A percentile compares a stretch with the other conserved stretches of the same genome.
Conservation (phyloP, 2,888 invertebrate species). For the Agrypnus murinus region DNA sequence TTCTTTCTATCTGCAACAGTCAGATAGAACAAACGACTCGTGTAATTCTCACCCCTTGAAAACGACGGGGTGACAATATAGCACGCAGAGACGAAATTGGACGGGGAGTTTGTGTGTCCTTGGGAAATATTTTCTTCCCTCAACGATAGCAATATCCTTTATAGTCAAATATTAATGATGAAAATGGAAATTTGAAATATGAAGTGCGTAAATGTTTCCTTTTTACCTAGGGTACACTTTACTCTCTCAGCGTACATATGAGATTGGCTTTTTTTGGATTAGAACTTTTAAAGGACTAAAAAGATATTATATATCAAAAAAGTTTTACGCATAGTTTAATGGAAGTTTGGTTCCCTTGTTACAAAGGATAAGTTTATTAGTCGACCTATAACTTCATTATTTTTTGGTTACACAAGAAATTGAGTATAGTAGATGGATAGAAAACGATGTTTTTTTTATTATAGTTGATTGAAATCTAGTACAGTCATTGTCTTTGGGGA, state of each 20-base stretch:
- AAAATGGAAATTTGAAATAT: slow-evolving; percentile 56
- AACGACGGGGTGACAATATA: slow-evolving; percentile 40
- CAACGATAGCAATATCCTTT: slow-evolving; percentile 52
- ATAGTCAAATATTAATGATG: slow-evolving; percentile 57
- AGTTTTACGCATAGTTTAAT: too few species aligned
- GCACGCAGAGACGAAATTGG: slow-evolving; percentile 47
- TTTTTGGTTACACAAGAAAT: too few species aligned
- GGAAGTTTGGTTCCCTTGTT: neutral
- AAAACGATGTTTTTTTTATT: too few species aligned
- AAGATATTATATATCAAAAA: neutral
- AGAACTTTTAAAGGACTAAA: slow-evolving; percentile 27
- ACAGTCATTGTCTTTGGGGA: too few species aligned
- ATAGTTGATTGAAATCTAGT: too few species aligned
- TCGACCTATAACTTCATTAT: slow-evolving; percentile 14
- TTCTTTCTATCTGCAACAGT: slow-evolving; percentile 36
- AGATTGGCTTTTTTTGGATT: slow-evolving; percentile 35
- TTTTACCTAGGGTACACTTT: slow-evolving; percentile 32
- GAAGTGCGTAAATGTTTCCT: slow-evolving; percentile 47
- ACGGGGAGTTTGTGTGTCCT: slow-evolving; percentile 48
- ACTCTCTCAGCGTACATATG: neutral
- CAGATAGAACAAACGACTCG: slow-evolving; percentile 43
- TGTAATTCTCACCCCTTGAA: slow-evolving; percentile 41
- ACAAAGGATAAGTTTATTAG: neutral
- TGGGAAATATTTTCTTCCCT: slow-evolving; percentile 44
- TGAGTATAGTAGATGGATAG: too few species aligned